phyloP scores from a whole-genome alignment of 2,113 vertebrate genomes.

The Dolichotis patagonum region DNA sequence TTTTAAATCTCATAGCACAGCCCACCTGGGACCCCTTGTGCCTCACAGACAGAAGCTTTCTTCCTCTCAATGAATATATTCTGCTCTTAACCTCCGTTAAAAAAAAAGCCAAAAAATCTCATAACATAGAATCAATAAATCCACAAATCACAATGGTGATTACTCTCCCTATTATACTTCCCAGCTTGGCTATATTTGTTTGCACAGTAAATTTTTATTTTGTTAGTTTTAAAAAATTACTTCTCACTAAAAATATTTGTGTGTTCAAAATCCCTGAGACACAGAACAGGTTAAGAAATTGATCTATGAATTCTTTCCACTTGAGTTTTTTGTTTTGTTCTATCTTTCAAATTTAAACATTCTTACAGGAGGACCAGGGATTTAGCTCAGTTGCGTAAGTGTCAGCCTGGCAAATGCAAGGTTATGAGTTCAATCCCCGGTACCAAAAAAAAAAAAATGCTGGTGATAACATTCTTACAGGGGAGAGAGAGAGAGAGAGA shows the following conservation, averaged over 20 bases:
- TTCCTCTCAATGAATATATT: too few relatives aligned
- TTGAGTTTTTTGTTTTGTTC: background rate
- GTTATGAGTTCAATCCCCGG: too few relatives aligned
- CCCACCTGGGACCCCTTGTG: too few relatives aligned
- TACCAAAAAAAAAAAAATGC: too few relatives aligned
- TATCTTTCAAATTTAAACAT: background rate
- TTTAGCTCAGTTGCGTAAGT: too few relatives aligned
- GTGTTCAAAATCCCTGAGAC: background rate
- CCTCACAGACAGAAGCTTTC: too few relatives aligned
- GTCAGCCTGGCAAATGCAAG: too few relatives aligned
- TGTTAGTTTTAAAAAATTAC: background rate
- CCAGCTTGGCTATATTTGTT: background rate
- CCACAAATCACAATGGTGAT: conserved; percentile 14
- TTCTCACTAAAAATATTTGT: conserved; percentile 25
- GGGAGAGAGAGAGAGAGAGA: too few relatives aligned
- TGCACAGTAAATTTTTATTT: conserved; percentile 32
- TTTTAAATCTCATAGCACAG: conserved; percentile 37
- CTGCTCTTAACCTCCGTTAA: too few relatives aligned
- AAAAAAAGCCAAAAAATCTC: background rate
- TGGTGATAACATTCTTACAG: too few relatives aligned
- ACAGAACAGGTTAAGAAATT: conserved; percentile 25
- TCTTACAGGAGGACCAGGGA: background rate
- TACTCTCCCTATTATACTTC: background rate
- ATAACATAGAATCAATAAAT: conserved; percentile 33
- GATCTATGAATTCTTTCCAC: conserved; percentile 11